These are phyloP conservation scores for Leptinotarsa texana DNA, from an alignment of 1,140 invertebrate genomes.

Conservation along the genomic window DNA sequence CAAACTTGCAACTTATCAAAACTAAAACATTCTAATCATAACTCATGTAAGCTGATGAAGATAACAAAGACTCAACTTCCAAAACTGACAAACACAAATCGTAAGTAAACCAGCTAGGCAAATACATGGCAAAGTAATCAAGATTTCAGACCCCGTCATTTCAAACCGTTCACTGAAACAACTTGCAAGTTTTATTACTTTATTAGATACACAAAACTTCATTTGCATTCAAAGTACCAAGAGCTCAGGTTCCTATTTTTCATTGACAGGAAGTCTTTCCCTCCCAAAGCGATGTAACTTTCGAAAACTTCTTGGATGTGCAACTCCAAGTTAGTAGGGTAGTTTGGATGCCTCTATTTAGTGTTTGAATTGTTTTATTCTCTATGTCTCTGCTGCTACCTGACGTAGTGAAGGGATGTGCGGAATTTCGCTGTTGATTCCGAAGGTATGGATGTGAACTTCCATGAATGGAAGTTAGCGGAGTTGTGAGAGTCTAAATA, in stretches of 20 bases:
- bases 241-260: neutral
- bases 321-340: neutral
- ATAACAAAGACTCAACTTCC: neutral
- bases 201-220: conserved; percentile 6
- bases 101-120: neutral
- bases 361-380: conserved; percentile 2
- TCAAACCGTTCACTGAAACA: conserved; percentile 3
- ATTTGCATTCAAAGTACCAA: neutral
- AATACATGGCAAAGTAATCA: neutral
- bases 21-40: too few relatives aligned
- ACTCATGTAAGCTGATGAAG: neutral
- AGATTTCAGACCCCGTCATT: neutral
- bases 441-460: too few relatives aligned
- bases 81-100: neutral
- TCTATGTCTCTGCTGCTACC: too few relatives aligned
- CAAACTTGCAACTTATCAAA: too few relatives aligned
- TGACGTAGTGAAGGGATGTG: too few relatives aligned
- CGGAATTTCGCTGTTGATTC: too few relatives aligned
- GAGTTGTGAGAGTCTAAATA: too few relatives aligned
- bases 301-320: neutral
- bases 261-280: conserved; percentile 7
- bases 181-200: neutral
- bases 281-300: neutral
- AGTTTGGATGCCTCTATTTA: conserved; percentile 3
- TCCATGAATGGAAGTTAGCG: too few relatives aligned